These are phyloP conservation scores for Drosophila subobscura DNA, from an alignment of 1,140 invertebrate species.

Conservation along the genomic window DNA sequence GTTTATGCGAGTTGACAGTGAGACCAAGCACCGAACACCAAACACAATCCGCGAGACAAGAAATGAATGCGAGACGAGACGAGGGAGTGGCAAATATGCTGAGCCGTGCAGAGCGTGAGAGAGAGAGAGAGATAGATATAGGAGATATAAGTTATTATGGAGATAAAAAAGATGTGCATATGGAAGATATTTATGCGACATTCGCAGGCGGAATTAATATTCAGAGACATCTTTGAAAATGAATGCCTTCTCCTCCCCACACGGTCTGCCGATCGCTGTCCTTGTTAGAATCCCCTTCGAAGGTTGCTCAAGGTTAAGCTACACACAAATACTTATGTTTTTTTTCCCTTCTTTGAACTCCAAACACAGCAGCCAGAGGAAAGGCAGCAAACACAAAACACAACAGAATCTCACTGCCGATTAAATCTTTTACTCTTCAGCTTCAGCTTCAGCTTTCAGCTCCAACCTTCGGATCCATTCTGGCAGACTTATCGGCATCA, in stretches of 20 bases:
- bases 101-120: conserved; percentile 50
- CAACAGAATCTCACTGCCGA: conserved; percentile 34
- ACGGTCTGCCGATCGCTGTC: conserved; percentile 21
- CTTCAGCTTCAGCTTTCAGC: conserved; percentile 6
- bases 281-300: conserved; percentile 57
- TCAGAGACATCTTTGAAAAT: conserved; percentile 72
- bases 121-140: conserved; percentile 18
- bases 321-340: background rate
- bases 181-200: conserved; percentile 70
- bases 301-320: conserved; percentile 56
- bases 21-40: conserved; percentile 42
- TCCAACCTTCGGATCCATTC: background rate
- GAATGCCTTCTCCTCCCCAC: conserved; percentile 54
- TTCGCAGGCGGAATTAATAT: conserved; percentile 63
- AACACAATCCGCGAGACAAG: conserved; percentile 3
- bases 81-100: conserved; percentile 68
- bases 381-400: conserved; percentile 45
- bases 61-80: conserved; percentile 51
- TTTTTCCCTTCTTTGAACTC: conserved; percentile 6
- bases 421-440: conserved; percentile 49
- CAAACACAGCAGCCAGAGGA: conserved; percentile 9
- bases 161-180: conserved; percentile 54
- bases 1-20: conserved; percentile 72
- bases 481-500: conserved; percentile 16
- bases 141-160: conserved; percentile 55